These are phyloP conservation scores for Anas acuta DNA, from an alignment of 2,797 vertebrate genomes.

Conservation along the genomic window DNA sequence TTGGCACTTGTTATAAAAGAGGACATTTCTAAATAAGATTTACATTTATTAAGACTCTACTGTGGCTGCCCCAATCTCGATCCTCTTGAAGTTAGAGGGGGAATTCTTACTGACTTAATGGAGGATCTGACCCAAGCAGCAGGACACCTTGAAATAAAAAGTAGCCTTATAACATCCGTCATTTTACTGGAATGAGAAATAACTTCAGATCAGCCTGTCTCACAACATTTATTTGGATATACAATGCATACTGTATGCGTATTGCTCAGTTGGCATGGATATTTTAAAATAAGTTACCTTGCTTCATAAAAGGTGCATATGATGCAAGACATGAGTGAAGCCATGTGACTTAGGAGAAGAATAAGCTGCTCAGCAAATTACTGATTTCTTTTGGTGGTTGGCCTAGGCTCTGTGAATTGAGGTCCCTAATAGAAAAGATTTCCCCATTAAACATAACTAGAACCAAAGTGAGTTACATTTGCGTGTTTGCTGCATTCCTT, in stretches of 20 bases:
- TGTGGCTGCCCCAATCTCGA: slow-evolving; percentile 12
- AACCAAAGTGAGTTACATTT: background rate
- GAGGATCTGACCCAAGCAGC: background rate
- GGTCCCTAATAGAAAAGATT: background rate
- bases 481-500: background rate
- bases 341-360: background rate
- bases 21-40: slow-evolving; percentile 60
- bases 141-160: background rate
- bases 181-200: background rate
- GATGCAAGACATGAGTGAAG: background rate
- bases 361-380: background rate
- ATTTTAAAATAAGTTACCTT: background rate
- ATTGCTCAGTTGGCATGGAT: background rate
- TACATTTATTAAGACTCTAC: slow-evolving; percentile 48
- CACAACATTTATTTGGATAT: background rate
- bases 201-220: background rate
- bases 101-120: slow-evolving; percentile 25
- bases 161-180: background rate
- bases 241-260: background rate
- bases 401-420: background rate
- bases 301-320: background rate
- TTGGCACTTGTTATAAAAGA: slow-evolving; percentile 54
- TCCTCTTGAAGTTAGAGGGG: slow-evolving; percentile 9
- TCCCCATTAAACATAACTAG: background rate
- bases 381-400: background rate